phyloP scores from a whole-genome alignment of 2,797 vertebrate genomes.

The Chelonia mydas region DNA sequence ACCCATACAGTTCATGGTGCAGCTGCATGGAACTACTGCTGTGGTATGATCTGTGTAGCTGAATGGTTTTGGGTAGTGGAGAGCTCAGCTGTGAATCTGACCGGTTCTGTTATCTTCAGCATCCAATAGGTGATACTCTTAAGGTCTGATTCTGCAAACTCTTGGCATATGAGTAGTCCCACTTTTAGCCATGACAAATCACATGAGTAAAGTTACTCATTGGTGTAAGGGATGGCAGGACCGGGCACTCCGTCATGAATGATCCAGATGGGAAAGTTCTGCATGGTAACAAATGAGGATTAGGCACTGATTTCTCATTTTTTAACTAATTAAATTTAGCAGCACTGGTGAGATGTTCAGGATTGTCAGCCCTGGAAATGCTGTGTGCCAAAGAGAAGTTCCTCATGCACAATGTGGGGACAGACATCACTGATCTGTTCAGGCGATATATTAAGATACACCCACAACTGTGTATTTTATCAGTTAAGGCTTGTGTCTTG shows the following conservation, averaged over 20 bases:
- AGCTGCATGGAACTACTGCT: background rate
- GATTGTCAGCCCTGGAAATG: background rate
- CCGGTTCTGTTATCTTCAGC: background rate
- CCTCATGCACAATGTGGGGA: background rate
- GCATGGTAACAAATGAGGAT: background rate
- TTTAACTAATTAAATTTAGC: background rate
- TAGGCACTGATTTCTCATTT: accelerated
- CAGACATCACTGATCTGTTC: background rate
- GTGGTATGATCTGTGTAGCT: background rate
- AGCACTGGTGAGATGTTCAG: background rate
- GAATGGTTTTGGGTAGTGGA: background rate
- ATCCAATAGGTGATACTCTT: background rate
- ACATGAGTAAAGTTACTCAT: background rate
- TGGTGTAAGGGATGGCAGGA: background rate
- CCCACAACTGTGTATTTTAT: background rate
- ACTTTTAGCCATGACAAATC: background rate
- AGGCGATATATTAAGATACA: background rate
- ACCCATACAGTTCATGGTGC: background rate
- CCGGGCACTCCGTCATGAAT: background rate
- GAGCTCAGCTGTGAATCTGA: background rate
- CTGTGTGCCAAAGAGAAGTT: background rate
- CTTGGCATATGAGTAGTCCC: background rate
- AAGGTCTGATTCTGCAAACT: background rate
- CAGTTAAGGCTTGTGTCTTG: background rate
- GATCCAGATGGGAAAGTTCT: background rate